phyloP scores from a whole-genome alignment of 2,888 invertebrate species.

The Ernsta delagoae region DNA sequence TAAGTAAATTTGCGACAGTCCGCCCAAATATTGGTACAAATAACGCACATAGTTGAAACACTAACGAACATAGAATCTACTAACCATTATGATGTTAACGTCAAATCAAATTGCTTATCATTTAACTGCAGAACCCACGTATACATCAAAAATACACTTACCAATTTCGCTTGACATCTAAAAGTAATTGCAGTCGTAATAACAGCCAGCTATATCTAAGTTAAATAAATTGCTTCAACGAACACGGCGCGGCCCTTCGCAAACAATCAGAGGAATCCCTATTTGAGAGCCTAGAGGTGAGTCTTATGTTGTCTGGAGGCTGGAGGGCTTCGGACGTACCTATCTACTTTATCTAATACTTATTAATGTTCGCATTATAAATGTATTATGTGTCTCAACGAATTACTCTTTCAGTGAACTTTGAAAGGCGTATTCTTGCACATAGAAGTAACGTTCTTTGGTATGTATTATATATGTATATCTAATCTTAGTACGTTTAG shows the following conservation, averaged over 20 bases:
- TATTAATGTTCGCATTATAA: slow-evolving; percentile 11
- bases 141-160: neutral
- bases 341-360: neutral
- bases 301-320: slow-evolving; percentile 15
- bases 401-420: slow-evolving; percentile 13
- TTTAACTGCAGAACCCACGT: neutral
- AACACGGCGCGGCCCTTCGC: slow-evolving; percentile 15
- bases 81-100: too few species aligned
- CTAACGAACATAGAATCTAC: too few species aligned
- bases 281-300: slow-evolving; percentile 15
- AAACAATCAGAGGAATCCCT: slow-evolving; percentile 8
- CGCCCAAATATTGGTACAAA: too few species aligned
- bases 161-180: slow-evolving; percentile 10
- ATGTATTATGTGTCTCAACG: slow-evolving; percentile 20
- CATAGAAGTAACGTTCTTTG: too few species aligned
- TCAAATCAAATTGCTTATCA: too few species aligned
- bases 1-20: too few species aligned
- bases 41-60: too few species aligned
- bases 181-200: slow-evolving; percentile 31
- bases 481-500: too few species aligned
- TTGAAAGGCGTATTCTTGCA: neutral
- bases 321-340: slow-evolving; percentile 19
- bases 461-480: too few species aligned
- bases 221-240: slow-evolving; percentile 27
- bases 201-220: slow-evolving; percentile 5